These are phyloP conservation scores for Drosophila koepferae DNA, from an alignment of 2,888 invertebrate genomes.

Conservation along the genomic window DNA sequence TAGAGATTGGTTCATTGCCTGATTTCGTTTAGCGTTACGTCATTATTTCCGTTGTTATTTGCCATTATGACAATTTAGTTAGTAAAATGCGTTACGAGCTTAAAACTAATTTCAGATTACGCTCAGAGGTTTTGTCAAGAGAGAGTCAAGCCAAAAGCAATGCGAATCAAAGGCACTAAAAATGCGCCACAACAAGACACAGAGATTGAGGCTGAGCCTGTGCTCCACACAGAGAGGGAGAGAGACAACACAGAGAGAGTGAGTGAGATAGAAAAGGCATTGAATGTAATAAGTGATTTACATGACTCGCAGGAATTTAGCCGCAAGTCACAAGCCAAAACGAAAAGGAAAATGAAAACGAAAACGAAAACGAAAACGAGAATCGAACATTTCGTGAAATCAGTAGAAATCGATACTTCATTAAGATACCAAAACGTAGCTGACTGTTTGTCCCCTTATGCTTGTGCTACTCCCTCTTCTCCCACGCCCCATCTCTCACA, in stretches of 20 bases:
- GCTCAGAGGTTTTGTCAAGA: slow-evolving; percentile 65
- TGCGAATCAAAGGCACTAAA: slow-evolving; percentile 26
- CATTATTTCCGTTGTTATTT: slow-evolving; percentile 81
- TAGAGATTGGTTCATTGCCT: slow-evolving; percentile 64
- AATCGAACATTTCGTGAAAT: slow-evolving; percentile 67
- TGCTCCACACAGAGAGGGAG: slow-evolving; percentile 6
- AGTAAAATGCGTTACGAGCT: slow-evolving; percentile 77
- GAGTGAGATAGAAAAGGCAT: slow-evolving; percentile 11
- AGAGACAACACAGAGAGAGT: background rate
- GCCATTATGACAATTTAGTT: slow-evolving; percentile 81
- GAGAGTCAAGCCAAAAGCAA: slow-evolving; percentile 21
- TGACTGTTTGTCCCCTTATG: slow-evolving; percentile 8
- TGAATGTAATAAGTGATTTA: slow-evolving; percentile 77
- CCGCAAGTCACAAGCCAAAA: slow-evolving; percentile 54
- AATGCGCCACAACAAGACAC: slow-evolving; percentile 46
- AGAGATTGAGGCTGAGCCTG: slow-evolving; percentile 6
- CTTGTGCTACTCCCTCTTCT: background rate
- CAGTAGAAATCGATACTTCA: slow-evolving; percentile 77
- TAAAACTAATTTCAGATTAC: slow-evolving; percentile 81
- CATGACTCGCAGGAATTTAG: slow-evolving; percentile 79
- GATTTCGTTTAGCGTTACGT: slow-evolving; percentile 64
- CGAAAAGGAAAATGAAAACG: slow-evolving; percentile 1
- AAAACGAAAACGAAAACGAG: slow-evolving; percentile 23
- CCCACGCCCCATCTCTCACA: background rate
- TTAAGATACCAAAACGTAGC: slow-evolving; percentile 69